Percentiles rank a stretch among this genome's conserved stretches.
Evolutionary conservation across 2,113 vertebrate species (phyloP).

Genomic region (Campylomormyrus tamandua): DNA sequence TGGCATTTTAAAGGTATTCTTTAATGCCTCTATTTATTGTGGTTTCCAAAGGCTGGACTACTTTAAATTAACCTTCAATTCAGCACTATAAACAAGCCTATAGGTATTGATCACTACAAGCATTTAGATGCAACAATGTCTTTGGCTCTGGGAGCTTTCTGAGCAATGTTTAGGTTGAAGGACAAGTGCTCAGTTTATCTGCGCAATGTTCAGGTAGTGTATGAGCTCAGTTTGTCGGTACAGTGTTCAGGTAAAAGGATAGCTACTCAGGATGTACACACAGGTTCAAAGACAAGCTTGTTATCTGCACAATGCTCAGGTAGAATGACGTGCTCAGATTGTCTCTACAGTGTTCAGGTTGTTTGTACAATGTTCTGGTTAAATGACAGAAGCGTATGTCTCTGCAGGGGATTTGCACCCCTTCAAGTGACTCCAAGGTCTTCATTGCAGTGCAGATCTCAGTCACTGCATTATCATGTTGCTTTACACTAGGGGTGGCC

Average conservation of each 20-base stretch:
- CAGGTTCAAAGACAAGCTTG: too few relatives aligned
- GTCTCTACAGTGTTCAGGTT: too few relatives aligned
- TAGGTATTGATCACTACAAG: background rate
- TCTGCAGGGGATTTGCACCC: background rate
- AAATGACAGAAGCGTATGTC: too few relatives aligned
- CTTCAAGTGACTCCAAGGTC: background rate
- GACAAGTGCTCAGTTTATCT: background rate
- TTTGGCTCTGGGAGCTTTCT: background rate
- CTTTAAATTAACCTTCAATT: background rate
- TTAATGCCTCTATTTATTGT: constrained; percentile 1
- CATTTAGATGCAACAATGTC: background rate
- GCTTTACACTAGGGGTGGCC: background rate
- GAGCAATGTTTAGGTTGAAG: background rate
- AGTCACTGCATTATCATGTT: background rate
- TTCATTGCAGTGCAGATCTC: background rate
- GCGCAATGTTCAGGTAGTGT: background rate
- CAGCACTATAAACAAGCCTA: background rate
- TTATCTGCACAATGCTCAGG: too few relatives aligned
- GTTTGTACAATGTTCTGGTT: too few relatives aligned
- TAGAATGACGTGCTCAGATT: too few relatives aligned
- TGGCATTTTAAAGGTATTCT: background rate
- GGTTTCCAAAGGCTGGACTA: background rate
- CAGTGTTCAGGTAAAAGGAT: background rate
- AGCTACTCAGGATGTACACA: too few relatives aligned
- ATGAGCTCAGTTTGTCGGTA: background rate